Evolutionary conservation across 2,113 vertebrate species (phyloP).

Genomic region (Diadophis punctatus): DNA sequence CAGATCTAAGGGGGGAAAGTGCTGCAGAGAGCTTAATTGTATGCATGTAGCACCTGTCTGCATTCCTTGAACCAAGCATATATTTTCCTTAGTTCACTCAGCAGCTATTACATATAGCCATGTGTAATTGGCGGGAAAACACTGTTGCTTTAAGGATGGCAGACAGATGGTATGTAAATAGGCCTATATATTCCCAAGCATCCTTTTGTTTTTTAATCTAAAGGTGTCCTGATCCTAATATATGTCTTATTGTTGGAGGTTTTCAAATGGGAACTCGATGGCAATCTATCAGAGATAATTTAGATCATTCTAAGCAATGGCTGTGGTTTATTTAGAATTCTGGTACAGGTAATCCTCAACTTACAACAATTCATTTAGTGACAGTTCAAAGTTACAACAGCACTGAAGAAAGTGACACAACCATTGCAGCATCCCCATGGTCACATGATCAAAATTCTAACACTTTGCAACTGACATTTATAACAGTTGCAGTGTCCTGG

Average conservation of each 20-base stretch:
- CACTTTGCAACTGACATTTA: no score
- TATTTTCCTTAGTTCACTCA: background rate
- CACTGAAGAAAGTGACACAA: no score
- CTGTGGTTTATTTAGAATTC: background rate
- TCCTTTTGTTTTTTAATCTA: background rate
- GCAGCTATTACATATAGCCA: background rate
- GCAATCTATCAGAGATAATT: background rate
- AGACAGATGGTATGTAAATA: background rate
- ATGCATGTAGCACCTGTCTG: background rate
- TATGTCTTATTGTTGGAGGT: background rate
- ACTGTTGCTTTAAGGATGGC: background rate
- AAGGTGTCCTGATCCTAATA: no score
- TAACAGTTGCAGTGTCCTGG: no score
- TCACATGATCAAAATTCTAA: no score
- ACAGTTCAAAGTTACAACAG: no score
- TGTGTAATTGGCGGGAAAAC: background rate
- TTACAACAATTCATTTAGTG: no score
- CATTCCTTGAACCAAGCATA: background rate
- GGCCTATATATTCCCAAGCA: no score
- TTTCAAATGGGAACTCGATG: background rate
- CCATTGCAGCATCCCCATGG: no score
- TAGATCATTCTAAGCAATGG: background rate
- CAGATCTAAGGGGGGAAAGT: background rate
- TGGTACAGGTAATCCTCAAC: background rate
- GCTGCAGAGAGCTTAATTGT: background rate